Evolutionary conservation across 2,113 vertebrate species (phyloP), one percentile per base, ranked within the genome.

Genomic region (Amphiprion ocellaris): DNA sequence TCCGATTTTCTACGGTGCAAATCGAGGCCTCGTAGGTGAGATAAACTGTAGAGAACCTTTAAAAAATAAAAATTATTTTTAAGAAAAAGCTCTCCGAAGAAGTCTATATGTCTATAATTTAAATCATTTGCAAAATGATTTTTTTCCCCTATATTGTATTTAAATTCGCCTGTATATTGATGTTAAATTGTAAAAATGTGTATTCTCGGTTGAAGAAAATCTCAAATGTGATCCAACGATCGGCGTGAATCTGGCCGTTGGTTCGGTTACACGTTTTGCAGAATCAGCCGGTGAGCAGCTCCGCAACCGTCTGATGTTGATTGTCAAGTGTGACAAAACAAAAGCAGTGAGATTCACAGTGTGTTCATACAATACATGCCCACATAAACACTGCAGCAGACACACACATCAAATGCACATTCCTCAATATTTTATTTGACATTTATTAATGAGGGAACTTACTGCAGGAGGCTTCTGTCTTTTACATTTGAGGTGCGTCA

Each of bases 301-400:
- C 47, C 28, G 33, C 49, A 69, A 74, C 77, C 44, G 62, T 52
- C 77, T 49, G 21, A 26, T 23, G 46, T 33, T n/a, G 21, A 49
- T 72, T 21, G 39, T 84, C 79, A 72, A 56, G 79, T 83, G 86
- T 83, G 75, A 83, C 77, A 21, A 76, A 87, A 89, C 81, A 87
- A 83, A 74, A 89, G 73, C 79, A 79, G 33, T 9, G 44, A 4
- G 41, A 65, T 72, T 49, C n/a, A 10, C 21, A 0, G 14, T 83
- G 39, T 80, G 62, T 78, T 69, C 70, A 74, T 26, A 75, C 69
- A 72, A 89, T 71, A 83, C 50, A 11, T 69, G 69, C 76, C 83
- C 76, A 14, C 78, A 89, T 82, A 72, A 77, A 86, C 62, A 71
- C 28, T 16, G 33, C 16, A 26, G 21, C 21, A 67, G 24, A 19